These are phyloP conservation scores for Aphrophora alni DNA, from an alignment of 2,888 invertebrate genomes.

Conservation along the genomic window DNA sequence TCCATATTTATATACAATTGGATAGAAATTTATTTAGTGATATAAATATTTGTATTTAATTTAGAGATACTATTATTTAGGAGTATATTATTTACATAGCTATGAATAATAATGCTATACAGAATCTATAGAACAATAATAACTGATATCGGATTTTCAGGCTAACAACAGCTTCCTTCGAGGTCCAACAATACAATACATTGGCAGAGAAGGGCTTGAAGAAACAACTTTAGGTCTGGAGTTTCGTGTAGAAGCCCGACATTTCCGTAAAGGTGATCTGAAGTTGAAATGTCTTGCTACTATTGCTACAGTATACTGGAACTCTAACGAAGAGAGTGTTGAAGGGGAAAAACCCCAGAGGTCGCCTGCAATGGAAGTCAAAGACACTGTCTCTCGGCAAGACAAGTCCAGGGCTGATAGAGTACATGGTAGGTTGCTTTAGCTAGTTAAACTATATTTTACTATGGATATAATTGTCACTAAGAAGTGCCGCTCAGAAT, in stretches of 20 bases:
- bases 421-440: constrained; percentile 72
- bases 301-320: constrained; percentile 85
- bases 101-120: too few species aligned
- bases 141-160: constrained; percentile 37
- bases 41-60: too few species aligned
- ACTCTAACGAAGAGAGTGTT: constrained; percentile 87
- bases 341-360: constrained; percentile 73
- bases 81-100: too few species aligned
- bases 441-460: too few species aligned
- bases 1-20: too few species aligned
- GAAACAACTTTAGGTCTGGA: constrained; percentile 78
- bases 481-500: too few species aligned
- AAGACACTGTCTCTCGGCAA: constrained; percentile 60
- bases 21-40: too few species aligned
- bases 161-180: constrained; percentile 52
- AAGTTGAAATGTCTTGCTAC: constrained; percentile 89
- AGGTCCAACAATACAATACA: constrained; percentile 61
- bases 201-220: constrained; percentile 71
- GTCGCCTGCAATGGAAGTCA: constrained; percentile 77
- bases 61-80: too few species aligned
- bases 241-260: constrained; percentile 79
- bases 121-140: too few species aligned
- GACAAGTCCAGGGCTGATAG: constrained; percentile 72
- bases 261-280: constrained; percentile 84
- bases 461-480: too few species aligned